Evolutionary conservation across 1,140 invertebrate species (phyloP), one percentile per base, ranked within the genome.

Genomic region (Leptestheria dahalacensis): DNA sequence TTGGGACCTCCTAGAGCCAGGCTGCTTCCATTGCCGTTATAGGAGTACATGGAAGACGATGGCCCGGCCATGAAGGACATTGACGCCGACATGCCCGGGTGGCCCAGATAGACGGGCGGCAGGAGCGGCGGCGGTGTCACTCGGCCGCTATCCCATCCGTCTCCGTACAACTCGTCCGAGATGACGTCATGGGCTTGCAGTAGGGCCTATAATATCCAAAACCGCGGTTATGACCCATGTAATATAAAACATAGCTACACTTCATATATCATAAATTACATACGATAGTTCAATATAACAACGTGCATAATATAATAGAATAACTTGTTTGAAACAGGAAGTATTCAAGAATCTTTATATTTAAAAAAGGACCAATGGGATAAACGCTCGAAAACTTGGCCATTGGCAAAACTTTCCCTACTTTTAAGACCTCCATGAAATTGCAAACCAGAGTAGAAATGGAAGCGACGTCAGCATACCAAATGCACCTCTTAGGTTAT

Each of bases 151-250:
- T 95, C 91, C 72, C 29, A 28, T 15, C 29, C 49, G 57, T 97
- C 92, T 51, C 91, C 88, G 73, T 97, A 97, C 55, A 97, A 90
- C 74, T 97, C 94, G 73, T 96, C 89, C 48, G 92, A 91, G 65
- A 94, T 90, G 68, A 98, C 92, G 77, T 99, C 95, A 74, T 98
- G 94, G 26, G 94, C 91, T 79, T 97, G 93, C 59, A 98, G 77
- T 68, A 97, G 79, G 65, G 91, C 90, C 93, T 96, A 77, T 12
- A 80, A 78, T 29, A 71, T 67, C 61, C 65, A 64, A 62, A 67
- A 55, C 33, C 33, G 15, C 33, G 33, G 6, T 41, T 9, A 41
- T 41, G 6, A 9, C 15, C 33, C 15, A 15, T 15, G 6, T 9
- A 41, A 15, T 15, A 15, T 41, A 41, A 41, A 15, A 41, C 33